Conservation (phyloP, 2,797 vertebrate genomes). For the Caiman crocodilus region DNA sequence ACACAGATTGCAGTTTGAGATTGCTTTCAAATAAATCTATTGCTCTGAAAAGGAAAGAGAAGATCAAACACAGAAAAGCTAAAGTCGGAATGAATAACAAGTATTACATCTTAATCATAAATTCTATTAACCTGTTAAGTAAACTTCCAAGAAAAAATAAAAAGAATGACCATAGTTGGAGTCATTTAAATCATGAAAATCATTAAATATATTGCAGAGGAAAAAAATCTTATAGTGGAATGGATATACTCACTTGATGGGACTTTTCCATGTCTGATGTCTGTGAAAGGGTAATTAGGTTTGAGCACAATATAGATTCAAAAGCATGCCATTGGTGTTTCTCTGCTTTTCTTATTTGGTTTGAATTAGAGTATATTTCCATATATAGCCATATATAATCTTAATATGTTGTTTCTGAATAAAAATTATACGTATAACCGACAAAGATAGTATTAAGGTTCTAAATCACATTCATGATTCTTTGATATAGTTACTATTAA, state of each 20-base stretch:
- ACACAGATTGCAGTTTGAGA: constrained; percentile 20
- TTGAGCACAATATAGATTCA: constrained; percentile 53
- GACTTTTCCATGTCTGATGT: constrained; percentile 22
- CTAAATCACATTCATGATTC: not conserved
- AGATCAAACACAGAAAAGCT: constrained; percentile 17
- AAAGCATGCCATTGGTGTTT: constrained; percentile 17
- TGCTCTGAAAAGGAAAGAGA: not conserved
- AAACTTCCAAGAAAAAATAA: not conserved
- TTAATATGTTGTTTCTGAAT: not conserved
- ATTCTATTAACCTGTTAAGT: not conserved
- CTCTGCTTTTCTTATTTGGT: constrained; percentile 42
- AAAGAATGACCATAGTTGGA: not conserved
- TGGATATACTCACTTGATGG: constrained; percentile 12
- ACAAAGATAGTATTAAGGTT: not conserved
- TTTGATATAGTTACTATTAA: constrained; percentile 1
- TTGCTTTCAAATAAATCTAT: constrained; percentile 27
- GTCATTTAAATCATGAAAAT: not conserved
- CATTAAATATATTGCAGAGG: accelerated
- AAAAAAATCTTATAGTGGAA: not conserved
- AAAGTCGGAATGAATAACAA: not conserved
- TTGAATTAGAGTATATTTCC: constrained; percentile 46
- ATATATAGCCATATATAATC: not conserved
- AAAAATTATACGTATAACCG: not conserved
- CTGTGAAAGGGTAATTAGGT: constrained; percentile 40
- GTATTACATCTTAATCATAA: not conserved